These are phyloP conservation scores for Synaphobranchus kaupii DNA, from an alignment of 2,797 vertebrate species.

Conservation along the genomic window DNA sequence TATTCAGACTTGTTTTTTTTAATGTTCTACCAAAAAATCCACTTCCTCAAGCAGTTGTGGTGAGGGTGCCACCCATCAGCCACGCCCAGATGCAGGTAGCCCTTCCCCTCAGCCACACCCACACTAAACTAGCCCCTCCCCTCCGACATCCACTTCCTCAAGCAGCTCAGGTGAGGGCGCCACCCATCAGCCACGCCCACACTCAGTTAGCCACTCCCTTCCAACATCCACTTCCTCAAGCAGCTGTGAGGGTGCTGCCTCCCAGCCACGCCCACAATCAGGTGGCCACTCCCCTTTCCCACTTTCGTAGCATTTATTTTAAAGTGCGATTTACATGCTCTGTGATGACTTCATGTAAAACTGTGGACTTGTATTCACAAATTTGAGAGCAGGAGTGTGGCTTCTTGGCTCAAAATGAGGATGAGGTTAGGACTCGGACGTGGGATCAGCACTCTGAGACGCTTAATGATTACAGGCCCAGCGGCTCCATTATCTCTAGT, in stretches of 20 bases:
- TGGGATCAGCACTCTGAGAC: neutral
- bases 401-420: neutral
- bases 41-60: too few species aligned
- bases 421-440: neutral
- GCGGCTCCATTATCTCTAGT: neutral
- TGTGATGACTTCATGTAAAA: neutral
- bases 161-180: neutral
- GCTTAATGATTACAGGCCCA: neutral
- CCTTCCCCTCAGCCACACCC: neutral
- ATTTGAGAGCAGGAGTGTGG: too few species aligned
- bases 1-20: too few species aligned
- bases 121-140: neutral
- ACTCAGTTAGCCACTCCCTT: neutral
- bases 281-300: neutral
- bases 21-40: too few species aligned
- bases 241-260: too few species aligned
- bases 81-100: neutral
- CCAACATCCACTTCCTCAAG: neutral
- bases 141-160: neutral
- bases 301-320: neutral
- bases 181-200: neutral
- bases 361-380: too few species aligned
- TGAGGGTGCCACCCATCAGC: too few species aligned
- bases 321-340: neutral
- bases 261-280: neutral